Conservation (phyloP, 2,888 invertebrate species). For the Tinea pellionella region DNA sequence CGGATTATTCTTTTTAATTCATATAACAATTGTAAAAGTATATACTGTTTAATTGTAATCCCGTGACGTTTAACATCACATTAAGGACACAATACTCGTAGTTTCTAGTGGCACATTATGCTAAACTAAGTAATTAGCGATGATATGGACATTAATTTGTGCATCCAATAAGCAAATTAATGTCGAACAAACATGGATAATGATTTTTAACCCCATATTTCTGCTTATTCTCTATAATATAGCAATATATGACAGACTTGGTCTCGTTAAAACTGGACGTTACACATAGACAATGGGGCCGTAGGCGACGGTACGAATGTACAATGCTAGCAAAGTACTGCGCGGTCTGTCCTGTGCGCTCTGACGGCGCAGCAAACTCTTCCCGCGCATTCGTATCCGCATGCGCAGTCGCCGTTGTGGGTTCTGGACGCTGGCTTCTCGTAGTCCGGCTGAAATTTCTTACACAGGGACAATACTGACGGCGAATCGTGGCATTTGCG, state of each 20-base stretch:
- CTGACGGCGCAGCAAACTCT: conserved; percentile 17
- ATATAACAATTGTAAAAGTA: neutral
- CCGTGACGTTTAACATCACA: neutral
- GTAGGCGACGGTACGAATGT: too few relatives aligned
- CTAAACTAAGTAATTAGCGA: too few relatives aligned
- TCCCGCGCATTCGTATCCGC: conserved; percentile 17
- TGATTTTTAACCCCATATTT: too few relatives aligned
- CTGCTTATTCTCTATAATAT: too few relatives aligned
- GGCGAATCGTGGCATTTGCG: conserved; percentile 72
- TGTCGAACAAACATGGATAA: too few relatives aligned
- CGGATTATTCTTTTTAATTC: conserved; percentile 13
- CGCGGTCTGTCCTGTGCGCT: conserved; percentile 31
- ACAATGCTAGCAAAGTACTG: conserved; percentile 46
- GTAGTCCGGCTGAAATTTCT: conserved; percentile 66
- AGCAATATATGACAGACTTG: too few relatives aligned
- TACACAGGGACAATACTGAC: conserved; percentile 62
- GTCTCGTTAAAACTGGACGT: too few relatives aligned
- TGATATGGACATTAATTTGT: too few relatives aligned
- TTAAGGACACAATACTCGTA: neutral
- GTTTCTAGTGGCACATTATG: too few relatives aligned
- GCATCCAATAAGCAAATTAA: too few relatives aligned
- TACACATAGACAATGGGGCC: too few relatives aligned
- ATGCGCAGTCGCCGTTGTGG: conserved; percentile 23
- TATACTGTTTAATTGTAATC: neutral
- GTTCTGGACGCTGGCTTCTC: conserved; percentile 54